Base-by-base conservation (phyloP, 2,797 vertebrate species). In the Diceros bicornis region DNA sequence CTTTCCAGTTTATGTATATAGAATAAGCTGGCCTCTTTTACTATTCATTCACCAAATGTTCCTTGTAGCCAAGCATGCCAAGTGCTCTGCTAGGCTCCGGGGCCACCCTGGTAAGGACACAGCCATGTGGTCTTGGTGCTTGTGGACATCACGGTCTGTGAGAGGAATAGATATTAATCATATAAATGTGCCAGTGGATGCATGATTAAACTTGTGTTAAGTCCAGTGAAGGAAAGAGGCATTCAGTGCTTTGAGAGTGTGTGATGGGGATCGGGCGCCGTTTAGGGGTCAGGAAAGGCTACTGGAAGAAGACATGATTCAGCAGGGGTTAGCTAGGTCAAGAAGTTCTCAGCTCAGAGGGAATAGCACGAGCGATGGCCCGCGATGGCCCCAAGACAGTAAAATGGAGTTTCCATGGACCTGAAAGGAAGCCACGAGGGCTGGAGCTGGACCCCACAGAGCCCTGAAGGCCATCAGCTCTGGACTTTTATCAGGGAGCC, bases 391-490 rank as follows among this genome's bases (percentile, higher is more conserved):
- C 34, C 25, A 25, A 2, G 4, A 52, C 44, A 52, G 84, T 59
- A 92, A 23, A 57, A 21, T 20, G 12, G 7, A n/a, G 5, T 9
- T 23, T 34, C 27, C 0, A 0, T 10, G 27, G 21, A 18, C 59
- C 50, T 64, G 52, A 34, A 27, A 74, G 44, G 74, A 52, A 84
- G 10, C 17, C 32, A 0, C 27, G 2, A 3, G 27, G 4, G 1
- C 14, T 41, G 20, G 29, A 71, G 13, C 47, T 72, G 59, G 55
- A 82, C 47, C 5, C 34, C 32, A 2, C 0, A 21, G n/a, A 78
- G 4, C 6, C 34, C 41, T 1, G 2, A 61, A 87, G 64, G 29
- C 34, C 37, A 12, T 69, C 52, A 34, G 0, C 7, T n/a, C 69
- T 25, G 29, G 41, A 14, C 10, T 41, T 77, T 37, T 12, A 64